Percentiles rank a stretch among this genome's conserved stretches.
Conservation (phyloP, 2,888 invertebrate genomes). For the Bombyx huttoni region DNA sequence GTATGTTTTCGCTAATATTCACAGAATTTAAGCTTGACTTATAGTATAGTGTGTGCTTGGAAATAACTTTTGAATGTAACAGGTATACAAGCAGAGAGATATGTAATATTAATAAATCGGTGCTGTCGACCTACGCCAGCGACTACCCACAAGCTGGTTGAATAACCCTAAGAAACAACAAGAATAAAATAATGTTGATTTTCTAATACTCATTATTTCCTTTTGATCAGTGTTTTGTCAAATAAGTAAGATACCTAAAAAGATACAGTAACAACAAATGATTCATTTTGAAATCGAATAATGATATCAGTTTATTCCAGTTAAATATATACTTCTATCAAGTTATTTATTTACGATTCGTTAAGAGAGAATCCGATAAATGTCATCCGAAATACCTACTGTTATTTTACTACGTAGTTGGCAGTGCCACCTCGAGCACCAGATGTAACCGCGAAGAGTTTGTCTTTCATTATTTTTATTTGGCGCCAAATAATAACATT, state of each 20-base stretch:
- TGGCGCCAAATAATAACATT: conserved; percentile 53
- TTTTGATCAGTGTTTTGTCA: conserved; percentile 10
- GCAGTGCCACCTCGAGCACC: conserved; percentile 12
- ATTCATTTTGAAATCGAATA: no score
- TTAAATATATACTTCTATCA: no score
- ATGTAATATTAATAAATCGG: conserved; percentile 25
- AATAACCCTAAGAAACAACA: conserved; percentile 39
- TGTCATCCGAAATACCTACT: not conserved
- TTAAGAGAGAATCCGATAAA: conserved; percentile 9
- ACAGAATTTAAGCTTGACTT: not conserved
- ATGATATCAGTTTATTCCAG: no score
- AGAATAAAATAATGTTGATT: conserved; percentile 7
- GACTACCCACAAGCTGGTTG: conserved; percentile 28
- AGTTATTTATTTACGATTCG: no score
- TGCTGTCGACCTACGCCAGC: conserved; percentile 21
- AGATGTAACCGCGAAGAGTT: conserved; percentile 26
- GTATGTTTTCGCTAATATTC: not conserved
- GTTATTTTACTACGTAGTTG: not conserved
- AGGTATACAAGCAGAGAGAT: conserved; percentile 10
- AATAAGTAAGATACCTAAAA: conserved; percentile 5
- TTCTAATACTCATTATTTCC: not conserved
- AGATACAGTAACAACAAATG: no score
- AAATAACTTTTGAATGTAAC: conserved; percentile 16
- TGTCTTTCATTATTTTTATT: conserved; percentile 53
- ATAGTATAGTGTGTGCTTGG: not conserved